Conservation (phyloP, 2,113 vertebrate species). For the Aplodontia rufa region DNA sequence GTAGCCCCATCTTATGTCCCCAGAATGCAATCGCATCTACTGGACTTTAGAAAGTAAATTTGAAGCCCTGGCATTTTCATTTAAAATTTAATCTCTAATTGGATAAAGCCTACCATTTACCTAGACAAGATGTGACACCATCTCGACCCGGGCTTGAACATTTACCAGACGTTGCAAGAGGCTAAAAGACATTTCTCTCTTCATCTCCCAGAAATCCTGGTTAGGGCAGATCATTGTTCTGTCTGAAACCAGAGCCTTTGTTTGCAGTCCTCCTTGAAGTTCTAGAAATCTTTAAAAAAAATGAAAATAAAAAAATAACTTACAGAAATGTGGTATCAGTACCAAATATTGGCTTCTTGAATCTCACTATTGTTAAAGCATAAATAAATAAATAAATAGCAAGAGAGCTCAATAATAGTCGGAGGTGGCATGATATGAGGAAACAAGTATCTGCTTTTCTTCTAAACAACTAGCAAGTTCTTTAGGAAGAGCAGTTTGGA, state of each 20-base stretch:
- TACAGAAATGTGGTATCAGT: slow-evolving; percentile 42
- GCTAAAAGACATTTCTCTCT: background rate
- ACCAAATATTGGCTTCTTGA: background rate
- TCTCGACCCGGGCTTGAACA: fast-evolving
- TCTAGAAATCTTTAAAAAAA: slow-evolving; percentile 65
- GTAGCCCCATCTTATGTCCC: slow-evolving; percentile 88
- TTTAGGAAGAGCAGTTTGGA: background rate
- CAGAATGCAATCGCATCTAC: slow-evolving; percentile 82
- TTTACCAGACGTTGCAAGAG: background rate
- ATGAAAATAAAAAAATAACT: slow-evolving; percentile 76
- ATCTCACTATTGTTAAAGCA: slow-evolving; percentile 18
- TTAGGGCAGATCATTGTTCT: slow-evolving; percentile 58
- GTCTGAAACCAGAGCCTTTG: slow-evolving; percentile 67
- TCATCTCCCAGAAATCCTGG: slow-evolving; percentile 34
- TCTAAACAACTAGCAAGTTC: background rate
- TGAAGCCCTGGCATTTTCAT: slow-evolving; percentile 43
- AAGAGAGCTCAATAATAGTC: background rate
- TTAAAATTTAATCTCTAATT: slow-evolving; percentile 68
- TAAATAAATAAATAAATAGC: too few relatives aligned
- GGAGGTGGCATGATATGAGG: too few relatives aligned
- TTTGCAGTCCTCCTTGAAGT: slow-evolving; percentile 61
- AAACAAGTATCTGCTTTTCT: background rate
- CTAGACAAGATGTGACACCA: slow-evolving; percentile 6
- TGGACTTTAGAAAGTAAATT: slow-evolving; percentile 67
- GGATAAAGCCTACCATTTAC: slow-evolving; percentile 53